These are phyloP conservation scores for Drosophila birchii DNA, from an alignment of 2,888 invertebrate genomes.

Conservation along the genomic window DNA sequence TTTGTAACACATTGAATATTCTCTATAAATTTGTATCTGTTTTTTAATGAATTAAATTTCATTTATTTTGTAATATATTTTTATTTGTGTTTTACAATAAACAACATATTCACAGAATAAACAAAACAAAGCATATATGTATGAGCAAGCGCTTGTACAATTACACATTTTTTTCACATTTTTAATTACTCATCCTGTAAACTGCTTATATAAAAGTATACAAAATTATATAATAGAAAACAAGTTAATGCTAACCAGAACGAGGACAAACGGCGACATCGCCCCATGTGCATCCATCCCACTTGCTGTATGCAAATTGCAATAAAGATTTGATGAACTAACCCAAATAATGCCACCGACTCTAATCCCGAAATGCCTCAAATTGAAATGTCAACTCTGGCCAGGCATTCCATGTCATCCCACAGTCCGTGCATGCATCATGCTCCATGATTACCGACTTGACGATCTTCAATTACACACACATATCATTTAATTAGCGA, in stretches of 20 bases:
- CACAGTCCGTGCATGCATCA: conserved; percentile 1
- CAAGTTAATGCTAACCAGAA: not conserved
- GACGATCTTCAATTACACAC: conserved; percentile 31
- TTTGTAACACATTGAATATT: no score
- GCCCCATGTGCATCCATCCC: conserved; percentile 5
- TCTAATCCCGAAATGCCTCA: conserved; percentile 20
- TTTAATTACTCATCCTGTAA: conserved; percentile 12
- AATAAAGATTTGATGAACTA: conserved; percentile 19
- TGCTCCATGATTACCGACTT: conserved; percentile 18
- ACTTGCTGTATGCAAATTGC: conserved; percentile 39
- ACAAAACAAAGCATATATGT: not conserved
- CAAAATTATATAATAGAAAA: conserved; percentile 8
- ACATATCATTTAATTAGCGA: conserved; percentile 38
- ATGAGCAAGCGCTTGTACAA: conserved; percentile 1
- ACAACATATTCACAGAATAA: not conserved
- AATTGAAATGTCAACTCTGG: conserved; percentile 43
- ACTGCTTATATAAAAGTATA: not conserved
- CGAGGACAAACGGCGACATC: conserved; percentile 3
- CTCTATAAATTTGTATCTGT: no score
- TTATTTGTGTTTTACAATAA: not conserved
- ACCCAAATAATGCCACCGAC: conserved; percentile 34
- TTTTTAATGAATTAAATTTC: not conserved
- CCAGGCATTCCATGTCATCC: conserved; percentile 13
- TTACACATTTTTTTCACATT: conserved; percentile 9
- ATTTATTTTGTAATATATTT: not conserved